These are phyloP conservation scores for Denticeps clupeoides DNA, from an alignment of 2,797 vertebrate species.

Conservation along the genomic window DNA sequence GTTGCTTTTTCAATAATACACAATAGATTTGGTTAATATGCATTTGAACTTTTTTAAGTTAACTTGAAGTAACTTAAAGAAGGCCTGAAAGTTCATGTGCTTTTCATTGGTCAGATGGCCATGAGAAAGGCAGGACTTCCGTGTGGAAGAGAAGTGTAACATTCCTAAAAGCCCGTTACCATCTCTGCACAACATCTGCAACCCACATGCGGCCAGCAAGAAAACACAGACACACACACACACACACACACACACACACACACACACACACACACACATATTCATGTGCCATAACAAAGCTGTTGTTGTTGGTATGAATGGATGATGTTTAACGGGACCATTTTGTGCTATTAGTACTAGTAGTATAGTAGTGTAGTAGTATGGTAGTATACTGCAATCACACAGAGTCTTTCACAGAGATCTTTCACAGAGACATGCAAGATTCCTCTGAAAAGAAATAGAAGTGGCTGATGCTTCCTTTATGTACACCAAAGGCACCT, in stretches of 20 bases:
- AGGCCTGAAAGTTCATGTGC: not conserved
- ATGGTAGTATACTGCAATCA: no score
- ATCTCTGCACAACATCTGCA: conserved; percentile 4
- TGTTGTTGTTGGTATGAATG: not conserved
- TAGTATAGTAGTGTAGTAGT: no score
- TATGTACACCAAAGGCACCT: no score
- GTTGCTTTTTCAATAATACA: no score
- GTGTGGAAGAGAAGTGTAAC: conserved; percentile 7
- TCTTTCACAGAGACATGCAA: no score
- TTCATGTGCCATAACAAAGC: not conserved
- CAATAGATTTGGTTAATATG: no score
- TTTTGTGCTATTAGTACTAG: not conserved
- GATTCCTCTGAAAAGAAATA: no score
- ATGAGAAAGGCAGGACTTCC: not conserved
- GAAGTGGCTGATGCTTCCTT: no score
- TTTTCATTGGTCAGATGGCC: not conserved
- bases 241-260: not conserved
- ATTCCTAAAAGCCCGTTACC: conserved; percentile 9
- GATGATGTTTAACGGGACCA: conserved; percentile 2
- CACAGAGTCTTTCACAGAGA: no score
- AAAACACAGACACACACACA: not conserved
- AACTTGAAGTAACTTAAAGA: no score
- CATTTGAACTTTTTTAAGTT: no score
- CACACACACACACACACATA: not conserved
- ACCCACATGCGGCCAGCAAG: not conserved